These are phyloP conservation scores for Ancistrus triradiatus DNA, from an alignment of 2,113 vertebrate species.

Conservation along the genomic window DNA sequence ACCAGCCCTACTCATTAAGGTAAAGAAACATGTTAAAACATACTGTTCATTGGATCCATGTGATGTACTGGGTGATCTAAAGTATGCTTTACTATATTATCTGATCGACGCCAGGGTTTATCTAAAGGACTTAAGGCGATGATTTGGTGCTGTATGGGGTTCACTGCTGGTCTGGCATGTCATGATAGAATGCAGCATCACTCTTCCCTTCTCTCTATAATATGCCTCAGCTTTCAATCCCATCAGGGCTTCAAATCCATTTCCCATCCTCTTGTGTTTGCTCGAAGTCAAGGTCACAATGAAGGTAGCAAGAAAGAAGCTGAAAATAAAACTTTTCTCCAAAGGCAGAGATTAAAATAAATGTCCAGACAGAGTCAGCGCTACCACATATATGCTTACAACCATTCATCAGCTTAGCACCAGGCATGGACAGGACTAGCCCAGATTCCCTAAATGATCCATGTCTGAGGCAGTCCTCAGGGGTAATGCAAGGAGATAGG, in stretches of 20 bases:
- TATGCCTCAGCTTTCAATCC: slow-evolving; percentile 12
- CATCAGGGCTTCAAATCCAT: slow-evolving; percentile 39
- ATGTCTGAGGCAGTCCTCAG: slow-evolving; percentile 34
- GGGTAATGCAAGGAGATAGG: slow-evolving; percentile 25
- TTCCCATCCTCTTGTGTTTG: slow-evolving; percentile 10
- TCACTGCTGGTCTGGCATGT: not conserved
- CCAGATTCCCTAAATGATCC: slow-evolving; percentile 50
- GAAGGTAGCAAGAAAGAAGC: slow-evolving; percentile 19
- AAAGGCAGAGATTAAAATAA: slow-evolving; percentile 27
- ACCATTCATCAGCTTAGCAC: slow-evolving; percentile 39
- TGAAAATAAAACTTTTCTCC: slow-evolving; percentile 11
- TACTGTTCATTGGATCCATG: too few species aligned
- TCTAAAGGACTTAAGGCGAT: slow-evolving; percentile 6
- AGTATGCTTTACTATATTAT: not conserved
- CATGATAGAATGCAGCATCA: too few species aligned
- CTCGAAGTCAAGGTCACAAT: slow-evolving; percentile 36
- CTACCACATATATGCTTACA: slow-evolving; percentile 35
- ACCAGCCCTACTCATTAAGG: too few species aligned
- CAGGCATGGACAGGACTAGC: slow-evolving; percentile 37
- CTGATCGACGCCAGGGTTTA: not conserved
- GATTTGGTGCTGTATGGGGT: too few species aligned
- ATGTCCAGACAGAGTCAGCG: slow-evolving; percentile 10
- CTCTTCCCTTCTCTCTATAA: not conserved
- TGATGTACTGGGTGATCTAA: not conserved
- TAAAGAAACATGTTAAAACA: too few species aligned